Conservation (phyloP, 2,113 vertebrate species). For the Pygoscelis antarcticus region DNA sequence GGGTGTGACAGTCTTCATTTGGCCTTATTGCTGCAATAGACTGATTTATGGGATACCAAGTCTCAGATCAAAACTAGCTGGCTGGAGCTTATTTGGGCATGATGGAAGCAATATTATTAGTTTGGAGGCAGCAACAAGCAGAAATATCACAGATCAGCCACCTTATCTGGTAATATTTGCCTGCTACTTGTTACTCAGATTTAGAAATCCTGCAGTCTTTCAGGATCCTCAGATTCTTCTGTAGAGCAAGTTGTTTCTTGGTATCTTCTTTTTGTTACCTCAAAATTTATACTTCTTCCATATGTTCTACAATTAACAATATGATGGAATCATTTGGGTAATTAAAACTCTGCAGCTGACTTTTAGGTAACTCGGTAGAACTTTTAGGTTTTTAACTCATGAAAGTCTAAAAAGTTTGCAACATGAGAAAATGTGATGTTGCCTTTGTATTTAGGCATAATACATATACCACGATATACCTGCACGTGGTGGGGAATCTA, state of each 20-base stretch:
- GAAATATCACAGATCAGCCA: background rate
- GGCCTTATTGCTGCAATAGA: background rate
- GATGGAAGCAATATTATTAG: background rate
- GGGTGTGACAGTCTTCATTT: background rate
- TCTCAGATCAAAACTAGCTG: background rate
- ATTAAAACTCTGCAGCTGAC: background rate
- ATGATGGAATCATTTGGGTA: background rate
- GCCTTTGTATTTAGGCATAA: background rate
- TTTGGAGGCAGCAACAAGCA: background rate
- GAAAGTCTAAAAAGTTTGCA: background rate
- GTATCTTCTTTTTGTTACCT: background rate
- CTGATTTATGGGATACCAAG: background rate
- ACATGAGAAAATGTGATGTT: background rate
- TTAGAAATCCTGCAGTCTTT: background rate
- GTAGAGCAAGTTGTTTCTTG: background rate
- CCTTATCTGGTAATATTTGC: background rate
- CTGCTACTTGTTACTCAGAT: background rate
- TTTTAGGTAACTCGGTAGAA: background rate
- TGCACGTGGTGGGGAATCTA: background rate
- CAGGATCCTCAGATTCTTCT: background rate
- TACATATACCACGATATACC: background rate
- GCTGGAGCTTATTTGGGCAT: background rate
- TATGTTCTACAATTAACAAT: background rate
- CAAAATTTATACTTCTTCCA: background rate
- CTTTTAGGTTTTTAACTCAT: background rate